Base-by-base conservation (phyloP, 1,140 invertebrate genomes). In the Drosophila kanapiae region DNA sequence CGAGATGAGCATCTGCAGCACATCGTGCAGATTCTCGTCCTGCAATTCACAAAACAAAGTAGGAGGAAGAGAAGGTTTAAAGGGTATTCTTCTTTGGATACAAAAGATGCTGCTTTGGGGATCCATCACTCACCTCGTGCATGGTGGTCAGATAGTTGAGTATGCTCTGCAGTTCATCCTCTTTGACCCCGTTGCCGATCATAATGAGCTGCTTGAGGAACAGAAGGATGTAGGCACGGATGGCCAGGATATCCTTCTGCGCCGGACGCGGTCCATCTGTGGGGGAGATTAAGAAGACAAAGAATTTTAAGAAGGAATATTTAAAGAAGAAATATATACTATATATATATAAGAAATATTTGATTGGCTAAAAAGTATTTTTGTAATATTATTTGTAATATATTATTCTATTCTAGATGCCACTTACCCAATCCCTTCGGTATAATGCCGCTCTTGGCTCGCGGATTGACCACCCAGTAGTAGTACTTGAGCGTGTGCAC, bases 401-500 rank as follows among this genome's bases (percentile, higher is more conserved):
- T n/a, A n/a, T n/a, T n/a, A n/a, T n/a, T 49, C 23, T 4, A 13
- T 1, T 4, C 4, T 1, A 16, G 31, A 6, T 7, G 6, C 3
- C 6, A 87, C 95, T 95, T 93, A 99, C 98, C 98, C 63, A 98
- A 93, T 91, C 98, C 98, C 93, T 99, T 99, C 6, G 98, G 98
- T 40, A 96, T 96, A 82, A 99, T 98, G 37, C 98, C 98, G 93
- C 98, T 99, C 93, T 98, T 98, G 40, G 97, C 95, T 78, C 97
- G 95, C 2, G 99, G 99, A 95, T 98, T 99, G 4, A 97, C 96
- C 14, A 99, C 97, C 98, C 99, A 99, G 93, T 99, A 99, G 93
- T 99, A 99, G 92, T 98, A 99, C 94, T 99, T 99, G 35, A 99
- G 94, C 0, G 99, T 98, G 92, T 99, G 98, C 74, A 99, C 98